Percentiles rank a stretch among this genome's conserved stretches.
phyloP scores from a whole-genome alignment of 2,888 invertebrate species.

The Luperina nickerlii region DNA sequence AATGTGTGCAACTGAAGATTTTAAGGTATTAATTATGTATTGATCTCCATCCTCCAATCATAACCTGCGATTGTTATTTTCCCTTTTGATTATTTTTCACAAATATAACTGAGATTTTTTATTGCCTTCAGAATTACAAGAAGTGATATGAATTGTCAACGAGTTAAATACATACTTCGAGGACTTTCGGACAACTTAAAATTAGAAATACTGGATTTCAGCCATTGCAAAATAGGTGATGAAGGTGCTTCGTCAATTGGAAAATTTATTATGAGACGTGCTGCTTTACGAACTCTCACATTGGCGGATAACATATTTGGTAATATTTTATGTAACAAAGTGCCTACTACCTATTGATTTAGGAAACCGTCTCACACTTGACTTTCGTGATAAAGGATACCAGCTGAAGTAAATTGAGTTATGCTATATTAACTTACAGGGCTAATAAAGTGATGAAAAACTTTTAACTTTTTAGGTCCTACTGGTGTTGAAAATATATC shows the following conservation, averaged over 20 bases:
- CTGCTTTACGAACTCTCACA: conserved; percentile 84
- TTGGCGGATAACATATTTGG: conserved; percentile 90
- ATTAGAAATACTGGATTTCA: conserved; percentile 91
- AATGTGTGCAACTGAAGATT: conserved; percentile 79
- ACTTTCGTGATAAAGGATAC: neutral
- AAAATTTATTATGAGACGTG: conserved; percentile 88
- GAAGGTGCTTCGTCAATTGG: conserved; percentile 91
- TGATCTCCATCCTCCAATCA: neutral
- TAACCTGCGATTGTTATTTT: neutral
- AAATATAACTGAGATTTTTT: neutral
- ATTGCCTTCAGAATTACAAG: conserved; percentile 82
- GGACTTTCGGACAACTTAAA: conserved; percentile 81
- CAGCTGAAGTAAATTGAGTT: neutral
- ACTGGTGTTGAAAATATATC: conserved; percentile 84
- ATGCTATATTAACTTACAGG: neutral
- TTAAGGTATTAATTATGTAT: conserved; percentile 74
- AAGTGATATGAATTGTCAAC: conserved; percentile 86
- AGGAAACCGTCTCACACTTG: neutral
- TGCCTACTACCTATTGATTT: neutral
- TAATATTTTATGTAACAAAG: conserved; percentile 36
- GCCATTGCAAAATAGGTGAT: conserved; percentile 91
- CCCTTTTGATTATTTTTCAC: neutral
- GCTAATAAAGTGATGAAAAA: neutral
- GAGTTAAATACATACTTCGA: conserved; percentile 84
- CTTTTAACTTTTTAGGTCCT: conserved; percentile 74